phyloP scores from a whole-genome alignment of 53 echinoderm and acorn worm species.

The Mesocentrotus franciscanus region DNA sequence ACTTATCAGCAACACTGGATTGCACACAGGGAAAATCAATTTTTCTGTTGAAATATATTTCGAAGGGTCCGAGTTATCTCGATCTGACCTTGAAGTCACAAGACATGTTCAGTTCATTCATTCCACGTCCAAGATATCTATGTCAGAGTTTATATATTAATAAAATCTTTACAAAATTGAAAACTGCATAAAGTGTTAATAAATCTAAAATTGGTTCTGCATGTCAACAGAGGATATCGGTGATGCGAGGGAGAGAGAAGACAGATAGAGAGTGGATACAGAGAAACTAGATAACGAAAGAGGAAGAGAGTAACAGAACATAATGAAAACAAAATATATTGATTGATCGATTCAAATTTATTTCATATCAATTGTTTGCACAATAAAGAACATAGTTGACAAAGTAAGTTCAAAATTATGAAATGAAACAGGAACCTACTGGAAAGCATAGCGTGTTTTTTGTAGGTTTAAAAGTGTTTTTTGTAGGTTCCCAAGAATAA shows the following conservation, averaged over 20 bases:
- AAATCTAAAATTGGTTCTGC: background rate
- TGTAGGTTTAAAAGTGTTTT: too few relatives aligned
- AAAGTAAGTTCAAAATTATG: too few relatives aligned
- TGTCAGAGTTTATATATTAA: slow-evolving; percentile 45
- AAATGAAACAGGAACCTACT: too few relatives aligned
- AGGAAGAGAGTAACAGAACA: background rate
- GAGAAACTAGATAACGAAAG: background rate
- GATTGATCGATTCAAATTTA: too few relatives aligned
- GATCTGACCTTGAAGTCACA: background rate
- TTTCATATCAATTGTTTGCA: too few relatives aligned
- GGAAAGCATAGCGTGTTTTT: too few relatives aligned
- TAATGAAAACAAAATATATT: background rate
- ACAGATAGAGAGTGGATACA: background rate
- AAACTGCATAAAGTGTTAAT: background rate
- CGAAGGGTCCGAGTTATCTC: background rate
- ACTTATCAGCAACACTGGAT: background rate
- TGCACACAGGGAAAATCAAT: background rate
- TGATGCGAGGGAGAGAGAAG: background rate
- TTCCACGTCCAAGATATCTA: slow-evolving; percentile 30
- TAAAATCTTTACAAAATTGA: background rate
- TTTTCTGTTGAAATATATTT: background rate
- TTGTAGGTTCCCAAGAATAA: too few relatives aligned
- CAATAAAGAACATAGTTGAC: too few relatives aligned
- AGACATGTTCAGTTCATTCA: background rate
- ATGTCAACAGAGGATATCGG: background rate